Evolutionary conservation across 2,888 invertebrate species (phyloP).

Genomic region (Protodeltote pygarga): DNA sequence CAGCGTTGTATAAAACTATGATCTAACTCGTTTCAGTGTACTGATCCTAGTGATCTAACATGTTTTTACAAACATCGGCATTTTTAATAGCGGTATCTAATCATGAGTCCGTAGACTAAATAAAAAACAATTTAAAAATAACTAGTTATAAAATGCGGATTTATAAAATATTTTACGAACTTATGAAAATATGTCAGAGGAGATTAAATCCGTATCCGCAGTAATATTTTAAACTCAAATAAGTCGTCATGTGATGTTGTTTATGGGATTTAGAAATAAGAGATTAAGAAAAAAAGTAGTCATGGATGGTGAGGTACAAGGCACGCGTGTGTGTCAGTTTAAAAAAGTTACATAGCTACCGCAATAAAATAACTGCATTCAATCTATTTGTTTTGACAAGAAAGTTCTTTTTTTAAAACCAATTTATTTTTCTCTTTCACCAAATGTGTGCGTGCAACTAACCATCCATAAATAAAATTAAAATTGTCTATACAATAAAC

Average conservation of each 20-base stretch:
- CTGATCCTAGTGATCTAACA: conserved; percentile 7
- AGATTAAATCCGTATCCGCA: conserved; percentile 7
- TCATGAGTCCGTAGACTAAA: conserved; percentile 37
- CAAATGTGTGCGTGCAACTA: too few species aligned
- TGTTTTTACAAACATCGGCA: conserved; percentile 25
- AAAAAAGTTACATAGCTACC: too few species aligned
- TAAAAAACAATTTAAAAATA: conserved; percentile 27
- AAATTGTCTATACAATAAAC: too few species aligned
- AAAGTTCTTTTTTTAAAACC: too few species aligned
- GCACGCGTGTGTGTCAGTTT: too few species aligned
- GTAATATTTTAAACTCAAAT: neutral
- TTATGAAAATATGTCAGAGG: conserved; percentile 18
- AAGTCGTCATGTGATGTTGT: neutral
- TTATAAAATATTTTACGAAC: conserved; percentile 8
- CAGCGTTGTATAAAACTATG: neutral
- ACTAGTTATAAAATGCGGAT: conserved; percentile 24
- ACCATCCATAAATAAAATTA: too few species aligned
- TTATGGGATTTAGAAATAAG: too few species aligned
- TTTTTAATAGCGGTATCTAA: conserved; percentile 7
- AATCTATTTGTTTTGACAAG: too few species aligned
- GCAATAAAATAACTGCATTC: too few species aligned
- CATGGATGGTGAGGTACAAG: too few species aligned
- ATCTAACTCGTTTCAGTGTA: conserved; percentile 1
- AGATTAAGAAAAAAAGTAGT: too few species aligned
- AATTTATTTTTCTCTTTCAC: too few species aligned